These are phyloP conservation scores for Oscheius sp. DNA, from an alignment of 2,888 invertebrate species.

Conservation along the genomic window DNA sequence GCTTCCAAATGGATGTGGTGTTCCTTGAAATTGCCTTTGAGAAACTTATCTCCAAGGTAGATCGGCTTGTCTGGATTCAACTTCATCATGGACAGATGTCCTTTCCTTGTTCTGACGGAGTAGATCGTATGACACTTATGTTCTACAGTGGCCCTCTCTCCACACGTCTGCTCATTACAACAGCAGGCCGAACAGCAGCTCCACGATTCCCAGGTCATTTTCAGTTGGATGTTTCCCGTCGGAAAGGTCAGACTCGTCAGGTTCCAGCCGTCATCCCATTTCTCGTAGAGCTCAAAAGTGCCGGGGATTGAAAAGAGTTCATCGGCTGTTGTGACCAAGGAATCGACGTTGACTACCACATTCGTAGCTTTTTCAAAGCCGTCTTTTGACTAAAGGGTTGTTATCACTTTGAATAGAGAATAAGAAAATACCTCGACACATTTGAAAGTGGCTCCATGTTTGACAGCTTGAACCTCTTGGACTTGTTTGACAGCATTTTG, in stretches of 20 bases:
- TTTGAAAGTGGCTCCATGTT: slow-evolving; percentile 21
- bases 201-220: slow-evolving; percentile 19
- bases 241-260: slow-evolving; percentile 1
- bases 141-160: slow-evolving; percentile 7
- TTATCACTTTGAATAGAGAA: background rate
- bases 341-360: slow-evolving; percentile 25
- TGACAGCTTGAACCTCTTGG: slow-evolving; percentile 7
- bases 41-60: background rate
- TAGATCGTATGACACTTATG: slow-evolving; percentile 18
- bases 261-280: slow-evolving; percentile 9
- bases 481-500: background rate
- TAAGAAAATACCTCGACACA: slow-evolving; percentile 6
- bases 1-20: slow-evolving; percentile 1
- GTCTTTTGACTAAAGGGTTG: no score
- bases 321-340: slow-evolving; percentile 1
- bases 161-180: slow-evolving; percentile 15
- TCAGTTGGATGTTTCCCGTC: slow-evolving; percentile 4
- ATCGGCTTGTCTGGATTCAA: background rate
- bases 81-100: slow-evolving; percentile 13
- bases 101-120: slow-evolving; percentile 17
- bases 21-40: background rate
- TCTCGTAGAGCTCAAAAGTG: slow-evolving; percentile 9
- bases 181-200: slow-evolving; percentile 32
- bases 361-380: background rate
- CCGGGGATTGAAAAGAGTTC: background rate